Conservation (phyloP, 2,797 vertebrate species). For the Pseudochirops corinnae region DNA sequence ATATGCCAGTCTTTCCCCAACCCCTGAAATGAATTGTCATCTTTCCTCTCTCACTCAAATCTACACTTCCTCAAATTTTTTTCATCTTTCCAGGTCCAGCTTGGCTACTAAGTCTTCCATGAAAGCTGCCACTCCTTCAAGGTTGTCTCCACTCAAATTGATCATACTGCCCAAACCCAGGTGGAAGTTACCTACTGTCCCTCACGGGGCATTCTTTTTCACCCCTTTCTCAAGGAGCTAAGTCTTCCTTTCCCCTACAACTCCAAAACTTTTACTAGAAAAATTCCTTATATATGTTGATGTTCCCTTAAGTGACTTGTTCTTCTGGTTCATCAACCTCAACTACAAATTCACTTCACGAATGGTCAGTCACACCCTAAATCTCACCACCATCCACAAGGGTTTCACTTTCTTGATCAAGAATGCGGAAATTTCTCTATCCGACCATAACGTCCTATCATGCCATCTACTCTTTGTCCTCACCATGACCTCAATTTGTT, state of each 20-base stretch:
- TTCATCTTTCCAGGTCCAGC: background rate
- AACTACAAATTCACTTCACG: background rate
- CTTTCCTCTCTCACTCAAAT: background rate
- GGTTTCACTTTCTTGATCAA: background rate
- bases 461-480: background rate
- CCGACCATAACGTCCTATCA: background rate
- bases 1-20: background rate
- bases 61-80: background rate
- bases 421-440: background rate
- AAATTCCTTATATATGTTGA: background rate
- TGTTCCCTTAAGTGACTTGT: background rate
- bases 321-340: background rate
- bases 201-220: background rate
- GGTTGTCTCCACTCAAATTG: background rate
- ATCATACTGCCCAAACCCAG: background rate
- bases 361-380: background rate
- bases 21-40: background rate
- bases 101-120: background rate
- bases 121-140: background rate
- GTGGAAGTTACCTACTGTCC: background rate
- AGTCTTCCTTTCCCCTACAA: background rate
- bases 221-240: background rate
- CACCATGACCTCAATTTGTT: background rate
- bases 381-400: background rate
- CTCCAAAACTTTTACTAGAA: background rate